Evolutionary conservation across 2,113 vertebrate genomes (phyloP).

Genomic region (Mobula hypostoma): DNA sequence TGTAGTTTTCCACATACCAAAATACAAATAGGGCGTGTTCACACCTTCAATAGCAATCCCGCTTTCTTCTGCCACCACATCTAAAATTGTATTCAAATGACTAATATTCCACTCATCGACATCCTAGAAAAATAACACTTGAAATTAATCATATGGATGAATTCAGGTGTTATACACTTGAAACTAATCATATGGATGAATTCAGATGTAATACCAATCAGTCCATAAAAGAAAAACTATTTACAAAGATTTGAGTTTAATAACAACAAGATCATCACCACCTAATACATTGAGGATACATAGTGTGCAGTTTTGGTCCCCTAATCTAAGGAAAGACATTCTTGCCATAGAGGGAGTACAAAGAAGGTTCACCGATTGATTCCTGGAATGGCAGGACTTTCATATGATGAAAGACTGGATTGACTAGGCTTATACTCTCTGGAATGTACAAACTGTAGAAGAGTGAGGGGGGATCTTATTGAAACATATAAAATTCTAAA

Average conservation of each 20-base stretch:
- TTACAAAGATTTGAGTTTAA: not conserved
- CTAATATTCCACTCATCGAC: conserved; percentile 90
- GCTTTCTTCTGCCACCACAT: conserved; percentile 85
- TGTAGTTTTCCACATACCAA: conserved; percentile 98
- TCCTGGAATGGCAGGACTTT: too few relatives aligned
- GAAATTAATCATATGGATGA: conserved; percentile 16
- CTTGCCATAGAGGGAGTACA: too few relatives aligned
- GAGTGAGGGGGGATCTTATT: too few relatives aligned
- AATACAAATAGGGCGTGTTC: conserved; percentile 93
- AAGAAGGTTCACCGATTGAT: too few relatives aligned
- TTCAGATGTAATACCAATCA: not conserved
- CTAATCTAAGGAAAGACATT: too few relatives aligned
- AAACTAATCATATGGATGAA: conserved; percentile 8
- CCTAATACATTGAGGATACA: not conserved
- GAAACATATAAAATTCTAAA: too few relatives aligned
- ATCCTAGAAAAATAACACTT: conserved; percentile 57
- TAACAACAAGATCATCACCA: not conserved
- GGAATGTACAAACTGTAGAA: too few relatives aligned
- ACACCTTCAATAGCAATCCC: conserved; percentile 93
- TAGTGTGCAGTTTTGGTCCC: too few relatives aligned
- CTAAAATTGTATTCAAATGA: conserved; percentile 85
- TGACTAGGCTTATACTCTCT: too few relatives aligned
- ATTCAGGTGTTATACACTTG: not conserved
- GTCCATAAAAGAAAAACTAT: not conserved
- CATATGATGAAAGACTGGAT: too few relatives aligned